Evolutionary conservation across 1,140 invertebrate species (phyloP).

Genomic region (Pseudachorutes palmiensis): DNA sequence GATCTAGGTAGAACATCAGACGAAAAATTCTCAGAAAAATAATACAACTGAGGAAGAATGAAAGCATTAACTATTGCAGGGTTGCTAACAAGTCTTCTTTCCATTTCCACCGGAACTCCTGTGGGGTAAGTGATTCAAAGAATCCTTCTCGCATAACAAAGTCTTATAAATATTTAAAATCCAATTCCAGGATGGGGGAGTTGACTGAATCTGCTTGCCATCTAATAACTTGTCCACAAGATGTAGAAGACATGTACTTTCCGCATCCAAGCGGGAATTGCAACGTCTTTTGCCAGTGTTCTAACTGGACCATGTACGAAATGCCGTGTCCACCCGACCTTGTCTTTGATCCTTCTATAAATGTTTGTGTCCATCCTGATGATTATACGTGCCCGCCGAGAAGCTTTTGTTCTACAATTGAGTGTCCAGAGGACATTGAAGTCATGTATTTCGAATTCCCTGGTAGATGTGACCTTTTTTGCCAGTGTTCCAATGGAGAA

Average conservation of each 20-base stretch:
- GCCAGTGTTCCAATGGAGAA: neutral
- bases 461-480: neutral
- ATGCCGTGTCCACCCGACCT: neutral
- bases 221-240: conserved; percentile 1
- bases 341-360: neutral
- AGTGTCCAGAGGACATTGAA: neutral
- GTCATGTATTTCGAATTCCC: neutral
- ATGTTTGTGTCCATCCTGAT: neutral
- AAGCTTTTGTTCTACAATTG: neutral
- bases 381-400: neutral
- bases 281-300: neutral
- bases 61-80: no score
- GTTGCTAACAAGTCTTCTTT: no score
- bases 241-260: neutral
- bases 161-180: no score
- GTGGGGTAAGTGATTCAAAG: no score
- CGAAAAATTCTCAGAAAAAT: no score
- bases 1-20: no score
- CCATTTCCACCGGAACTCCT: no score
- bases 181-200: no score
- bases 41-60: no score
- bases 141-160: no score
- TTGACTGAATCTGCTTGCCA: no score
- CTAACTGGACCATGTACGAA: neutral
- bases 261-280: neutral